These are phyloP conservation scores for Echinometra lucunter DNA, from an alignment of 53 echinoderm and acorn worm species.

Conservation along the genomic window DNA sequence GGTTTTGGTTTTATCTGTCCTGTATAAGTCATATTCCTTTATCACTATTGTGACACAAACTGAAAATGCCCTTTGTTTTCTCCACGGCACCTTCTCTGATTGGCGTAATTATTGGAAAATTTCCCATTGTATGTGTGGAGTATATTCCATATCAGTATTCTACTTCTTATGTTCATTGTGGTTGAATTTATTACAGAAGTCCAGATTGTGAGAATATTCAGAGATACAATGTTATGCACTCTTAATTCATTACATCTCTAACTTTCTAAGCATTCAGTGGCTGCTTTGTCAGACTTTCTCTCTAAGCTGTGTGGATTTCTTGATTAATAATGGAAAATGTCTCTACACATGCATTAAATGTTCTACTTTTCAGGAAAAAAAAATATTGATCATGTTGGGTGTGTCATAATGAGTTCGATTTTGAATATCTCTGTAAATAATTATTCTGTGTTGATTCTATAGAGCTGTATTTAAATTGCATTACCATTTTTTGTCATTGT, in stretches of 20 bases:
- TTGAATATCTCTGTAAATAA: constrained; percentile 55
- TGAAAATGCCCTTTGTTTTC: neutral
- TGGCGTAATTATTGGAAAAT: neutral
- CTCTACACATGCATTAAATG: constrained; percentile 16
- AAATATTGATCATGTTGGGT: neutral
- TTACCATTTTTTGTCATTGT: constrained; percentile 31
- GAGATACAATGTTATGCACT: neutral
- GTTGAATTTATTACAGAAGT: neutral
- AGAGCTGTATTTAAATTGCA: constrained; percentile 53
- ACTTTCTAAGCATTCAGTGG: neutral
- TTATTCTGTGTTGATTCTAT: constrained; percentile 48
- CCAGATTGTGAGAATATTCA: neutral
- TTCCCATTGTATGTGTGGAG: neutral
- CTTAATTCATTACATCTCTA: neutral
- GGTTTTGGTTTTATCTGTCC: neutral
- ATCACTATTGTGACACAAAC: neutral
- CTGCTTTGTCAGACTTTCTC: neutral
- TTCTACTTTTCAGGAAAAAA: constrained; percentile 1
- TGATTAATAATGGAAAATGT: constrained; percentile 3
- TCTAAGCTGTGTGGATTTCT: constrained; percentile 39
- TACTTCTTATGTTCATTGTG: neutral
- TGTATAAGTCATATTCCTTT: neutral
- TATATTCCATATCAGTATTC: neutral
- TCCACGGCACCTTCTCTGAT: neutral
- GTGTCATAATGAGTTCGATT: constrained; percentile 31